phyloP scores from a whole-genome alignment of 2,888 invertebrate species.

The Pterostichus madidus region DNA sequence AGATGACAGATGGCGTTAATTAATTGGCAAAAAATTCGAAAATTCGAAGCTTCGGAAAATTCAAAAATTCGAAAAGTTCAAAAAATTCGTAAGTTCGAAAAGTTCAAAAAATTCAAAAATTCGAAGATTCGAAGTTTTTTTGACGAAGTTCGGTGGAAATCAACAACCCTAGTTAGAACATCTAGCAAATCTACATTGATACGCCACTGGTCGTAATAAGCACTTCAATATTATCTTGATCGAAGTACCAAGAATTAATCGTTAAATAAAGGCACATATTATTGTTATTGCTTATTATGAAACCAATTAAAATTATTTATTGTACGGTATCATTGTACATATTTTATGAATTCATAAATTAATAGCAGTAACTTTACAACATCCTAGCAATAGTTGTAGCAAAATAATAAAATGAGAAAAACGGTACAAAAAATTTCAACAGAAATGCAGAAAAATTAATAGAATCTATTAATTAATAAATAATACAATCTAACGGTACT shows the following conservation, averaged over 20 bases:
- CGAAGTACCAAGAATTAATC: not conserved
- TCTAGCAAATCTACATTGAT: too few relatives aligned
- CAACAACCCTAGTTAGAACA: too few relatives aligned
- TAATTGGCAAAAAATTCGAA: too few relatives aligned
- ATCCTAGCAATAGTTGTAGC: too few relatives aligned
- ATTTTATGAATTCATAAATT: not conserved
- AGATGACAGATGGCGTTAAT: too few relatives aligned
- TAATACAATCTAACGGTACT: conserved; percentile 20
- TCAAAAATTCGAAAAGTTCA: too few relatives aligned
- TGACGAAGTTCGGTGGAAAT: too few relatives aligned
- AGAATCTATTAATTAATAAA: not conserved
- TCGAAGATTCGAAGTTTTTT: too few relatives aligned
- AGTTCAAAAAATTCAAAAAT: too few relatives aligned
- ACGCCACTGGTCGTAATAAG: too few relatives aligned
- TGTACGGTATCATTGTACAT: not conserved
- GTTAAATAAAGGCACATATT: not conserved
- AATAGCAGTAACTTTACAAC: not conserved
- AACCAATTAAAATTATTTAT: conserved; percentile 15
- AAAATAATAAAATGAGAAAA: not conserved
- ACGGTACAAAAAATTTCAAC: not conserved
- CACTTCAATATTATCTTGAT: not conserved
- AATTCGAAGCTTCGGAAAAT: too few relatives aligned
- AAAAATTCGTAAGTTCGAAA: too few relatives aligned
- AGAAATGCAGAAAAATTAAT: not conserved
- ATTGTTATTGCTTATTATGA: not conserved